phyloP scores from a whole-genome alignment of 1,140 invertebrate species.

The Plodia interpunctella region DNA sequence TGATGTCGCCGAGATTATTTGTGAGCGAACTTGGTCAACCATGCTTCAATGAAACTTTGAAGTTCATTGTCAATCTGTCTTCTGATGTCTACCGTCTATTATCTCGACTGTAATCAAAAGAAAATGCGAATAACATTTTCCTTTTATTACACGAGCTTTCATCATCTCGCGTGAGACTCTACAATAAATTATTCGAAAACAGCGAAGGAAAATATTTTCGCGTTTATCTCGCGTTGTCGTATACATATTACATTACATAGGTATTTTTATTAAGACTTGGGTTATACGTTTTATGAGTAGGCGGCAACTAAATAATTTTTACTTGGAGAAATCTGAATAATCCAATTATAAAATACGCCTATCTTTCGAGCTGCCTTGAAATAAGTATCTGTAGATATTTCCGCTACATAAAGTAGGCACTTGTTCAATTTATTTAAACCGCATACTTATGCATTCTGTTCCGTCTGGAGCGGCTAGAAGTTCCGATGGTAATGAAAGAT shows the following conservation, averaged over 20 bases:
- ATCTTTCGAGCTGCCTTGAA: neutral
- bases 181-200: constrained; percentile 3
- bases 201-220: constrained; percentile 1
- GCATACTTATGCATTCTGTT: constrained; percentile 29
- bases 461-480: constrained; percentile 38
- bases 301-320: too few relatives aligned
- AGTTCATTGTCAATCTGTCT: too few relatives aligned
- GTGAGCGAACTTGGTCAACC: too few relatives aligned
- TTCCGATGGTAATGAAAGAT: constrained; percentile 61
- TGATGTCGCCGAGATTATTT: too few relatives aligned
- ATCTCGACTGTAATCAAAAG: too few relatives aligned
- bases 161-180: neutral
- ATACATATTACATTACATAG: neutral
- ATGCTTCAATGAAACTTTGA: too few relatives aligned
- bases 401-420: neutral
- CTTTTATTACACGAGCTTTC: constrained; percentile 1
- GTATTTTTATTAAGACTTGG: neutral
- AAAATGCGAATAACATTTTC: neutral
- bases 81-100: too few relatives aligned
- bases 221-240: neutral
- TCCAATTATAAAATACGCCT: neutral
- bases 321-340: neutral
- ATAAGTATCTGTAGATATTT: neutral
- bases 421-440: constrained; percentile 39
- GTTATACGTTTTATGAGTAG: neutral